These are phyloP conservation scores for Barnardius zonarius DNA, from an alignment of 2,113 vertebrate species.

Conservation along the genomic window DNA sequence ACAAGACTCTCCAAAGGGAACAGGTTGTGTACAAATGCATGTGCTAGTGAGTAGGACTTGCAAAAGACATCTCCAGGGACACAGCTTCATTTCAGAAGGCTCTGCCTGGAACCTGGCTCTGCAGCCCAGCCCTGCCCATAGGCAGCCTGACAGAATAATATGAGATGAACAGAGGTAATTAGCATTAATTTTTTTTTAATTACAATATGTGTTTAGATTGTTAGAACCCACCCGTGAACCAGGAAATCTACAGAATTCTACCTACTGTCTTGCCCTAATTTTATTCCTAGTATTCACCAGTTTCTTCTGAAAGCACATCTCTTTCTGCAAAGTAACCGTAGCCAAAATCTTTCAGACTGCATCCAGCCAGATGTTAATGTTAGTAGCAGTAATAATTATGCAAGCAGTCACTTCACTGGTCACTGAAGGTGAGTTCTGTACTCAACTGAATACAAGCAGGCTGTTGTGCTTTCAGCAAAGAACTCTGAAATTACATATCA, in stretches of 20 bases:
- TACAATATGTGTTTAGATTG: not conserved
- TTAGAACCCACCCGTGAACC: not conserved
- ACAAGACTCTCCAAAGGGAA: not conserved
- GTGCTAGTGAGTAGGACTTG: not conserved
- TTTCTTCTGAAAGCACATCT: not conserved
- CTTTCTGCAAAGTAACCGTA: not conserved
- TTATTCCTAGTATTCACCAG: not conserved
- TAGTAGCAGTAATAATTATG: not conserved
- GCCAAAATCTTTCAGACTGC: not conserved
- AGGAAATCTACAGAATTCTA: not conserved
- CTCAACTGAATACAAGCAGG: constrained; percentile 14
- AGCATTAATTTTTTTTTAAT: not conserved
- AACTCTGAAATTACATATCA: not conserved
- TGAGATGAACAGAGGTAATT: not conserved
- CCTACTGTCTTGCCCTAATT: not conserved
- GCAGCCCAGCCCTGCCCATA: not conserved
- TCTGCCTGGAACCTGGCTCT: not conserved
- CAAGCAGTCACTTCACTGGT: not conserved
- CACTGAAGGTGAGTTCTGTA: not conserved
- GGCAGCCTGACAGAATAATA: not conserved
- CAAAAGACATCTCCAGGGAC: not conserved
- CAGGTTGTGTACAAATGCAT: not conserved
- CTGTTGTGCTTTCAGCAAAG: not conserved
- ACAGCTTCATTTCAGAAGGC: not conserved
- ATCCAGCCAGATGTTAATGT: not conserved